Evolutionary conservation across 2,113 vertebrate species (phyloP), one percentile per base, ranked within the genome.

Genomic region (Ranitomeya imitator): DNA sequence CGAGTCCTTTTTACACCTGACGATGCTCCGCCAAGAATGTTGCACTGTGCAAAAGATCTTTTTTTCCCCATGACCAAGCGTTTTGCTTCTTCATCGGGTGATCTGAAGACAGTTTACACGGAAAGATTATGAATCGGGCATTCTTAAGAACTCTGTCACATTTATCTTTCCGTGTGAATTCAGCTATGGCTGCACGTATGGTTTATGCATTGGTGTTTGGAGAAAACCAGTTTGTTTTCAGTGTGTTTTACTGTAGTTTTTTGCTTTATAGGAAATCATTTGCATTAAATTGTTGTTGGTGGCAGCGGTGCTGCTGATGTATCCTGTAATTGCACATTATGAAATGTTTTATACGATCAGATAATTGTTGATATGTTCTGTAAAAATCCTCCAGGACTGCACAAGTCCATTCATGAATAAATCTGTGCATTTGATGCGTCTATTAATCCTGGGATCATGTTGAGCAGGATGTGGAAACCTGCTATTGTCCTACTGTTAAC

Each of bases 281-380:
- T 45, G 13, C 21, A 61, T 82, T 73, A 54, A 61, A 86, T 78
- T 88, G 7, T 71, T 82, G 9, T 26, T 83, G 26, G 57, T 71
- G 69, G 81, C 57, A 45, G 23, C 31, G 37, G 19, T 52, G 37
- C 55, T 88, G 65, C 23, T 26, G 21, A 37, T 82, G 59, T 54
- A 31, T 54, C 21, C 1, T 55, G 13, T 78, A 78, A 85, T 67
- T 80, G 55, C 26, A 73, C 19, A 26, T 88, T 89, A 60, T 83
- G 67, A 81, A 77, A 77, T 80, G 69, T 84, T 85, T 88, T 59
- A 26, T 85, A 54, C 19, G 23, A 85, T 78, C 45, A n/a, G 55
- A 89, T 79, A 90, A 85, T 80, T 88, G 55, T 78, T 88, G 83
- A 82, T 73, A 52, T 87, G 57, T 74, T 79, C 26, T 71, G 18